phyloP scores from a whole-genome alignment of 2,797 vertebrate genomes.

The Pyrocephalus nanus region DNA sequence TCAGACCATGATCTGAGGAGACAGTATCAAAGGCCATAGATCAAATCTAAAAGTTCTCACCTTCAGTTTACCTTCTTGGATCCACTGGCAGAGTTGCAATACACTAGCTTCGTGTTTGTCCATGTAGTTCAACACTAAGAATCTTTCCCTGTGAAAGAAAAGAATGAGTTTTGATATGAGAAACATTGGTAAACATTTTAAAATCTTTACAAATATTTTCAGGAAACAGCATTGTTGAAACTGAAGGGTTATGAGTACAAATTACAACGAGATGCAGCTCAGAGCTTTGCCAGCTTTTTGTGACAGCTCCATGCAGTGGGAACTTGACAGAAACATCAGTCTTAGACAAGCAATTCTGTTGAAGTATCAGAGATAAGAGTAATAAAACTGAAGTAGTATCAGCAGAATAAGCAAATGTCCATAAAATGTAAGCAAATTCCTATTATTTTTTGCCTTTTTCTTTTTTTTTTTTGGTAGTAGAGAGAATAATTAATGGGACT shows the following conservation, averaged over 20 bases:
- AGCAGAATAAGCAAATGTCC: neutral
- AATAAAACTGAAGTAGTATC: neutral
- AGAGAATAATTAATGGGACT: neutral
- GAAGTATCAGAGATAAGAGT: neutral
- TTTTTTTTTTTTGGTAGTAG: neutral
- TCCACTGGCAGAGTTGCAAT: conserved; percentile 85
- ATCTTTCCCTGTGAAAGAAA: conserved; percentile 83
- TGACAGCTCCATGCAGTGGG: neutral
- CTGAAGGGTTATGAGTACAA: neutral
- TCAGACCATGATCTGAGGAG: neutral
- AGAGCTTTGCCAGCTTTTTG: neutral
- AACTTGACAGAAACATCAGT: neutral
- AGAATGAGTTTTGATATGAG: conserved; percentile 2
- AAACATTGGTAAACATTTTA: neutral
- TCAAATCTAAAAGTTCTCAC: conserved; percentile 65
- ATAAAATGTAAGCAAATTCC: neutral
- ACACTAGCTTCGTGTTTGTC: conserved; percentile 81
- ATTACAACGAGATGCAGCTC: neutral
- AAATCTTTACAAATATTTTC: conserved; percentile 7
- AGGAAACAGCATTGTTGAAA: neutral
- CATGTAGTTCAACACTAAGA: conserved; percentile 87
- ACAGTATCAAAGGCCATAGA: neutral
- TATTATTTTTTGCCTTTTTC: neutral
- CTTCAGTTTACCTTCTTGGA: conserved; percentile 88
- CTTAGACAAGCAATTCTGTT: neutral